phyloP scores from a whole-genome alignment of 2,113 vertebrate species.

The Osmerus mordax region DNA sequence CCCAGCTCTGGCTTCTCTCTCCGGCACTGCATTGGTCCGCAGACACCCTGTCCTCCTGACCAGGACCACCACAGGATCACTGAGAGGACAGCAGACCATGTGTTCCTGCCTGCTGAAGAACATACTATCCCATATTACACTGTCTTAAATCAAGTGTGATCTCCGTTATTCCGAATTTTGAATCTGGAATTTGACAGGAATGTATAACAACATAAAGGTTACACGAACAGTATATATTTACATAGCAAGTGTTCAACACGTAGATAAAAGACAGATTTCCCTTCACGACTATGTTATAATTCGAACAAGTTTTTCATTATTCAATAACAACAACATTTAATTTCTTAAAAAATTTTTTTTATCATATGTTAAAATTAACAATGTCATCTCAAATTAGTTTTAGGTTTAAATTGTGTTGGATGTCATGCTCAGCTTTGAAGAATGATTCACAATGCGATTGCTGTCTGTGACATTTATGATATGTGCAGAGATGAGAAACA shows the following conservation, averaged over 20 bases:
- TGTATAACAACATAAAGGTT: too few relatives aligned
- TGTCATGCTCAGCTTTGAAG: slow-evolving; percentile 2
- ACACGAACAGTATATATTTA: too few relatives aligned
- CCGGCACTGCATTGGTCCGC: slow-evolving; percentile 78
- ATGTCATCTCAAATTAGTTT: too few relatives aligned
- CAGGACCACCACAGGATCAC: slow-evolving; percentile 15
- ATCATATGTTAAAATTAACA: not conserved
- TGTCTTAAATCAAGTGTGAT: too few relatives aligned
- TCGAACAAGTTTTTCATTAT: too few relatives aligned
- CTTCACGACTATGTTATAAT: too few relatives aligned
- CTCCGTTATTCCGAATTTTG: too few relatives aligned
- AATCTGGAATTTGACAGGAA: too few relatives aligned
- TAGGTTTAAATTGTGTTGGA: not conserved
- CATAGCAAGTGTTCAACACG: too few relatives aligned
- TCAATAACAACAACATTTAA: too few relatives aligned
- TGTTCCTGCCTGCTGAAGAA: not conserved
- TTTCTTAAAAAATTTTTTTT: too few relatives aligned
- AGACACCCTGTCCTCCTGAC: slow-evolving; percentile 63
- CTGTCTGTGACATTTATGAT: slow-evolving; percentile 23
- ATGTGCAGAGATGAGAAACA: slow-evolving; percentile 3
- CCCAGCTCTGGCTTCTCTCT: slow-evolving; percentile 78
- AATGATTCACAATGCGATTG: slow-evolving; percentile 7
- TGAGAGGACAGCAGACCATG: not conserved
- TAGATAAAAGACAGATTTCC: too few relatives aligned
- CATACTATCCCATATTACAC: not conserved